Evolutionary conservation across 2,797 vertebrate genomes (phyloP).

Genomic region (Mormyrops attenuatus): DNA sequence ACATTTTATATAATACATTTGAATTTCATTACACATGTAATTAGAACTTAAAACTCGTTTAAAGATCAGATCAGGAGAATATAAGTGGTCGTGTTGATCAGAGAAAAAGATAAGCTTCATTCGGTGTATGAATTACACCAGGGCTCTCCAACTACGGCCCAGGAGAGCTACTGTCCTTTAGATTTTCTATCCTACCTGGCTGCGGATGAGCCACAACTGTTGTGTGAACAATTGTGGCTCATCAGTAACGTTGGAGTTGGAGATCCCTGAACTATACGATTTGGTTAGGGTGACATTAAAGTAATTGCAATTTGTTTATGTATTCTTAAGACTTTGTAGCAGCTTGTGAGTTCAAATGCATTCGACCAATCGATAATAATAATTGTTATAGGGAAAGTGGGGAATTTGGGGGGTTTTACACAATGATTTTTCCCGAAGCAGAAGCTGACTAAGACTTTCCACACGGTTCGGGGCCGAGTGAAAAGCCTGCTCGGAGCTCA

Average conservation of each 20-base stretch:
- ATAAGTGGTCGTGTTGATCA: not conserved
- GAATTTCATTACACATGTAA: not conserved
- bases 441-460: not conserved
- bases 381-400: not conserved
- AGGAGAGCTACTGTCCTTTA: not conserved
- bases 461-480: not conserved
- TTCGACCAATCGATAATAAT: not conserved
- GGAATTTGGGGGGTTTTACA: not conserved
- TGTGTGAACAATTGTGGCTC: not conserved
- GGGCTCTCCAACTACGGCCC: not conserved
- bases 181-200: not conserved
- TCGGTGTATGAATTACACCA: not conserved
- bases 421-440: not conserved
- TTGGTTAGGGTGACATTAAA: not conserved
- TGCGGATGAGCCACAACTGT: not conserved
- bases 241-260: not conserved
- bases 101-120: too few species aligned
- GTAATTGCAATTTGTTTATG: not conserved
- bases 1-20: not conserved
- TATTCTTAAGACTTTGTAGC: not conserved
- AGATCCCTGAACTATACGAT: not conserved
- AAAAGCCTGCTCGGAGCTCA: not conserved
- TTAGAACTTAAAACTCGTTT: not conserved
- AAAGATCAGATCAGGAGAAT: not conserved
- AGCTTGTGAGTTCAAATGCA: not conserved